Percentiles rank a stretch among this genome's conserved stretches.
These are phyloP conservation scores for Xenops minutus DNA, from an alignment of 2,797 vertebrate species.

Conservation along the genomic window DNA sequence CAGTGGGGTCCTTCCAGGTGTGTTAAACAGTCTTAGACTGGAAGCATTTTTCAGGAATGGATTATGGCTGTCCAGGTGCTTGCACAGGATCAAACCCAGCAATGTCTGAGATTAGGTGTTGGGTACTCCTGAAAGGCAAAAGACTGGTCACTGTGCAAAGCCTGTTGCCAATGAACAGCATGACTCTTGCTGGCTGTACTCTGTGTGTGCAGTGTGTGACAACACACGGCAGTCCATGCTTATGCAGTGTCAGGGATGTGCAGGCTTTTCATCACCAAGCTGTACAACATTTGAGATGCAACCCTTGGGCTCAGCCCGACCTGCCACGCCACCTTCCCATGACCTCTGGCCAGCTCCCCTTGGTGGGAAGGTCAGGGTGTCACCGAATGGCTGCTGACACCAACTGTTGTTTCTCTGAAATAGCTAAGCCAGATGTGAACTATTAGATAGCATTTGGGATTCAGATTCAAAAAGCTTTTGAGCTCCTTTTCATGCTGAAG, in stretches of 20 bases:
- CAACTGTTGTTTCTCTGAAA: conserved; percentile 25
- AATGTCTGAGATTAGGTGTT: not conserved
- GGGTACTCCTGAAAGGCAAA: not conserved
- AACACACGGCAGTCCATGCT: not conserved
- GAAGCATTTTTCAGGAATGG: not conserved
- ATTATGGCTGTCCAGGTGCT: not conserved
- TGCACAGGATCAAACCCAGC: not conserved
- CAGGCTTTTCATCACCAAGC: not conserved
- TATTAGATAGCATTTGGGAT: conserved; percentile 67
- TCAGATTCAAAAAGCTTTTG: conserved; percentile 59
- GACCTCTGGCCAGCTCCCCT: not conserved
- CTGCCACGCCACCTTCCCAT: not conserved
- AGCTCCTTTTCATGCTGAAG: conserved; percentile 56
- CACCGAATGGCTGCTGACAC: not conserved
- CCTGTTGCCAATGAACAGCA: not conserved
- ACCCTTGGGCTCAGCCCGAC: not conserved
- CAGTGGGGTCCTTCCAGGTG: not conserved
- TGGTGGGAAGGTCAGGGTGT: not conserved
- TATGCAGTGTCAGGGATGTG: not conserved
- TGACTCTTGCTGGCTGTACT: not conserved
- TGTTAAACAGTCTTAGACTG: not conserved
- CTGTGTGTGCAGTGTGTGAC: not conserved
- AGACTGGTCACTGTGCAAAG: not conserved
- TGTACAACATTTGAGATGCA: not conserved
- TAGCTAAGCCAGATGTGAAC: conserved; percentile 68